phyloP scores from a whole-genome alignment of 1,140 invertebrate species.

The Platyscapa corneri region DNA sequence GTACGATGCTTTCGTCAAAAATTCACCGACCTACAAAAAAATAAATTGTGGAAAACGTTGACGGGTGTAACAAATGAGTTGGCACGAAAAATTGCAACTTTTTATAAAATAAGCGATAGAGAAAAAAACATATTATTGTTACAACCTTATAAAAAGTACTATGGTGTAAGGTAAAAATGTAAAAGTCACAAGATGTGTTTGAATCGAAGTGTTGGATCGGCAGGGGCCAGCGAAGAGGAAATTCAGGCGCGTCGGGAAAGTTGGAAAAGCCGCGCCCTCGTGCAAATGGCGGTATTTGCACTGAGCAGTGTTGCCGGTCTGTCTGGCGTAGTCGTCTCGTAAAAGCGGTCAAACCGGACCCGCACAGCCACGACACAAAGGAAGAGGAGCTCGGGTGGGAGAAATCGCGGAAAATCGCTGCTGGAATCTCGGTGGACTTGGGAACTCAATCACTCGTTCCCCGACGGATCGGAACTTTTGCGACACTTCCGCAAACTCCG shows the following conservation, averaged over 20 bases:
- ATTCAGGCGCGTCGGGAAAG: background rate
- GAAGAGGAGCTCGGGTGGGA: constrained; percentile 23
- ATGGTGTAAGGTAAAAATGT: no score
- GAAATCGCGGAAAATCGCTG: background rate
- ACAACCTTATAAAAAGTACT: no score
- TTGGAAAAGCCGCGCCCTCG: background rate
- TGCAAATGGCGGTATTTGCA: background rate
- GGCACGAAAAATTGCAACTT: background rate
- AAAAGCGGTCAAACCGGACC: background rate
- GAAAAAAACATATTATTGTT: no score
- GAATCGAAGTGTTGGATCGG: no score
- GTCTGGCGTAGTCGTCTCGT: constrained; percentile 25
- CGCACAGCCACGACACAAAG: background rate
- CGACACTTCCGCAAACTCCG: background rate
- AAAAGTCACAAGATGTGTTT: no score
- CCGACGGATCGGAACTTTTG: background rate
- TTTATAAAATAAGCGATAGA: no score
- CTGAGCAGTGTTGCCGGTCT: constrained; percentile 23
- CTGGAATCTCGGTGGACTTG: background rate
- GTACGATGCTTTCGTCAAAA: background rate
- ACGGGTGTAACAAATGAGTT: background rate
- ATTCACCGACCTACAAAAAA: background rate
- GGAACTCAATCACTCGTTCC: background rate
- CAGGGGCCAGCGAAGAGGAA: no score
- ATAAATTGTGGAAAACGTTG: background rate